These are phyloP conservation scores for Indicator indicator DNA, from an alignment of 2,113 vertebrate genomes.

Conservation along the genomic window DNA sequence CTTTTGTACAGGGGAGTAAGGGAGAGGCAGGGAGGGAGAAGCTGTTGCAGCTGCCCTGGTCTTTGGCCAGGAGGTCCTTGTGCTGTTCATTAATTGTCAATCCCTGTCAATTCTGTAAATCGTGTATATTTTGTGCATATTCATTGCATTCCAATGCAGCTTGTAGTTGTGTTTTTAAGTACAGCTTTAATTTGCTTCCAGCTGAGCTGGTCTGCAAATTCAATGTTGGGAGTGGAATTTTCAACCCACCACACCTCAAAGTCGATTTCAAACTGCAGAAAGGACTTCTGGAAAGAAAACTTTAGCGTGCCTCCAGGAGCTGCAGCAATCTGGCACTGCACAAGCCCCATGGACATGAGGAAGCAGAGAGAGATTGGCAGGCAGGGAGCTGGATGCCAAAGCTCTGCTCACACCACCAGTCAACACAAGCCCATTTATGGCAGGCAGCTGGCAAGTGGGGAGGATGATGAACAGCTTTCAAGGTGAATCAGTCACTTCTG, in stretches of 20 bases:
- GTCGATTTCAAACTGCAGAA: background rate
- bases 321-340: background rate
- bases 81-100: too few species aligned
- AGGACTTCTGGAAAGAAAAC: background rate
- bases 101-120: too few species aligned
- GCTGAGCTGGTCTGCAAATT: too few species aligned
- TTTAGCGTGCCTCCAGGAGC: background rate
- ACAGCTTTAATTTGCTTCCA: too few species aligned
- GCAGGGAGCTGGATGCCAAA: background rate
- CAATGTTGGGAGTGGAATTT: too few species aligned
- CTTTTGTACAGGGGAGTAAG: too few species aligned
- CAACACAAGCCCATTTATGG: slow-evolving; percentile 8
- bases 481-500: background rate
- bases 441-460: background rate
- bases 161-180: too few species aligned
- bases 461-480: background rate
- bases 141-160: too few species aligned
- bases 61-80: too few species aligned
- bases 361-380: background rate
- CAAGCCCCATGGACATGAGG: background rate
- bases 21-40: too few species aligned
- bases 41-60: too few species aligned
- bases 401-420: background rate
- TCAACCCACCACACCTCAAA: background rate
- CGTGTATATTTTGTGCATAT: too few species aligned